Conservation (phyloP, 2,797 vertebrate species). For the Momotus momota region DNA sequence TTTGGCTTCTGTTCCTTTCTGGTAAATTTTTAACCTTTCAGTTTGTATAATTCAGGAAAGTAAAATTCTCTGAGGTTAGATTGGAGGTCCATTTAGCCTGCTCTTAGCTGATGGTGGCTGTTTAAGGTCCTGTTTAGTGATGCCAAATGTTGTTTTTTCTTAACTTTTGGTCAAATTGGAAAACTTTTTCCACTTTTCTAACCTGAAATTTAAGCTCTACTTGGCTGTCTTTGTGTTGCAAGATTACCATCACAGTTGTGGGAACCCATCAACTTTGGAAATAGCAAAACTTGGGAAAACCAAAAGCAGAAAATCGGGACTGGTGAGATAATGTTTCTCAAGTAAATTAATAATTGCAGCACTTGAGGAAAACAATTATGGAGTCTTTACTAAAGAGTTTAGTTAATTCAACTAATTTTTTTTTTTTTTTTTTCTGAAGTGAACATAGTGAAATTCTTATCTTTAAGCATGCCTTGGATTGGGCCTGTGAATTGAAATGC, state of each 20-base stretch:
- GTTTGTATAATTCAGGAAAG: not conserved
- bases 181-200: not conserved
- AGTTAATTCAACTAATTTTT: not conserved
- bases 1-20: not conserved
- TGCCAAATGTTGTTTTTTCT: not conserved
- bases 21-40: not conserved
- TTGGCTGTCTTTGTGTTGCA: not conserved
- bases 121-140: not conserved
- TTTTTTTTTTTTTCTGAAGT: not conserved
- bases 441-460: not conserved
- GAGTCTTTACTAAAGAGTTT: not conserved
- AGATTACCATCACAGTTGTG: not conserved
- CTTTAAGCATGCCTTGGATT: not conserved
- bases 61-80: not conserved
- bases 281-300: not conserved
- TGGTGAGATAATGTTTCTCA: not conserved
- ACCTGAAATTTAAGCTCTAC: not conserved
- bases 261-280: not conserved
- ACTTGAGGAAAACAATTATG: not conserved
- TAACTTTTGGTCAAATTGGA: not conserved
- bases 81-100: not conserved
- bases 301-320: not conserved
- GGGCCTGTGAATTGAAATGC: not conserved
- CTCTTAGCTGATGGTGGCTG: not conserved
- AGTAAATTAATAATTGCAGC: not conserved